phyloP scores from a whole-genome alignment of 2,888 invertebrate genomes.

The Rosalia funebris region DNA sequence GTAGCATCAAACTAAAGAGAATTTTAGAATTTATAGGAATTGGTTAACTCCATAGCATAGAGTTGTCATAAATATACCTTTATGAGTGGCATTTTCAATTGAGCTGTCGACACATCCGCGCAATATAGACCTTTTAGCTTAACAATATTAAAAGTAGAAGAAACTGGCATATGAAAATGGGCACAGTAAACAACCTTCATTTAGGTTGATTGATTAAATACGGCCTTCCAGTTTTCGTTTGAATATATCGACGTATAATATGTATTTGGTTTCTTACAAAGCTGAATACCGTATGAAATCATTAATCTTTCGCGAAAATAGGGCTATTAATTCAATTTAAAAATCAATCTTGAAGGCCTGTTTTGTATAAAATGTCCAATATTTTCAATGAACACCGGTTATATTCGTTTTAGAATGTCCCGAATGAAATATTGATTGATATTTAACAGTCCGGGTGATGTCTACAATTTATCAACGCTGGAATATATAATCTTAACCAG shows the following conservation, averaged over 20 bases:
- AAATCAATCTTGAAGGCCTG: background rate
- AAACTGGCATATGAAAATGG: background rate
- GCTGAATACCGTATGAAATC: background rate
- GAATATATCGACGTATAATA: slow-evolving; percentile 2
- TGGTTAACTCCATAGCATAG: no score
- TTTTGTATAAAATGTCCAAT: background rate
- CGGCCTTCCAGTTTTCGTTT: background rate
- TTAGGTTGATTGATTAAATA: slow-evolving; percentile 1
- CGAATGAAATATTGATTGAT: background rate
- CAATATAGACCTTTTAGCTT: no score
- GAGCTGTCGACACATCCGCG: no score
- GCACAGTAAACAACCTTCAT: background rate
- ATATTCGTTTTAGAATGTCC: background rate
- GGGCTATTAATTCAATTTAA: background rate
- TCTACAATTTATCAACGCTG: slow-evolving; percentile 1
- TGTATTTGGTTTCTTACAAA: slow-evolving; percentile 2
- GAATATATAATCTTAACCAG: slow-evolving; percentile 5
- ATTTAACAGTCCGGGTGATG: background rate
- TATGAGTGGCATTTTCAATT: no score
- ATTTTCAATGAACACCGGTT: background rate
- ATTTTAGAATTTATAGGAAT: no score
- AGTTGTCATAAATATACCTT: no score
- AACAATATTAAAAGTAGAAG: background rate
- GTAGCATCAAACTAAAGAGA: no score
- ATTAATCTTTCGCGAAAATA: background rate